Percentiles rank a stretch among this genome's conserved stretches.
Evolutionary conservation across 2,113 vertebrate species (phyloP).

Genomic region (Halcyon senegalensis): DNA sequence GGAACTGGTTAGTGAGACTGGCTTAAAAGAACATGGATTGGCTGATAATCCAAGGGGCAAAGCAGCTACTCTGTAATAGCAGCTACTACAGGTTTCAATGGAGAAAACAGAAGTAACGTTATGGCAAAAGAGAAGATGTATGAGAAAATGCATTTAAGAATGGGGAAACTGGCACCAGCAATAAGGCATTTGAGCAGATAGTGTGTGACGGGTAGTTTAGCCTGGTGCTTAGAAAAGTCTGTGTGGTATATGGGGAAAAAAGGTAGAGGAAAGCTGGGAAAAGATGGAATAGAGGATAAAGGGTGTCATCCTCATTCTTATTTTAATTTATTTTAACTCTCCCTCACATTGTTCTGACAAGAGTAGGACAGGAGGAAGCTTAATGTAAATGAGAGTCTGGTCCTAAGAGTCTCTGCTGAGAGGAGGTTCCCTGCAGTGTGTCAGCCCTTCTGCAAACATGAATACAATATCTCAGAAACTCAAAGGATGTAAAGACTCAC

Average conservation of each 20-base stretch:
- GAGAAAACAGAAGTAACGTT: neutral
- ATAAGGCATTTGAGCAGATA: neutral
- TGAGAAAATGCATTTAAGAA: neutral
- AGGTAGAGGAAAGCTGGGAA: neutral
- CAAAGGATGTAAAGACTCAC: neutral
- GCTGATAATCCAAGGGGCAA: neutral
- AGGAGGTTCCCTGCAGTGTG: neutral
- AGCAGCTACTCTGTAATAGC: neutral
- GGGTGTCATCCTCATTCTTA: neutral
- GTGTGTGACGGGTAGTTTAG: rapidly evolving
- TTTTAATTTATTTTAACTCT: neutral
- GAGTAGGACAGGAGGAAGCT: neutral
- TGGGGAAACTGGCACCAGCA: neutral
- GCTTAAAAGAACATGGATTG: neutral
- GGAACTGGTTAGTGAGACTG: neutral
- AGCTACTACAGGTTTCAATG: neutral
- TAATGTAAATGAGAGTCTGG: neutral
- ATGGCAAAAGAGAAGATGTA: neutral
- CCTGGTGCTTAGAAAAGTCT: neutral
- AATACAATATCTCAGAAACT: neutral
- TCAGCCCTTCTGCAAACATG: neutral
- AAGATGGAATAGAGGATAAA: neutral
- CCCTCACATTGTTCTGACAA: neutral
- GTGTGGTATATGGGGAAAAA: neutral
- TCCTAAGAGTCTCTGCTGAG: neutral